phyloP scores from a whole-genome alignment of 2,113 vertebrate genomes.

The Aepyceros melampus region DNA sequence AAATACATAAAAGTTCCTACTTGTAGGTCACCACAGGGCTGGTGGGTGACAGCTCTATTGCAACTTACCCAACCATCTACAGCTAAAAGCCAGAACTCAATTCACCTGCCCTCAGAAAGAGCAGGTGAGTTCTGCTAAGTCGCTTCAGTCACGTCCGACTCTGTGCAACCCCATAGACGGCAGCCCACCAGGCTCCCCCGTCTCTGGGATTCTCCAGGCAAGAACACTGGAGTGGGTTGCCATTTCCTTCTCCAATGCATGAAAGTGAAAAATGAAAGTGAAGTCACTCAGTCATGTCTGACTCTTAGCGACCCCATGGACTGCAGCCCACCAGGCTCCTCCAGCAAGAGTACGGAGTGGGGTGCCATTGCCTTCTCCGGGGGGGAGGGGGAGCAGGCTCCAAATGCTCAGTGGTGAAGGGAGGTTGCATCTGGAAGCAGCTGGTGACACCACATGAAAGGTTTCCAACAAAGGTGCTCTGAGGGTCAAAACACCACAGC shows the following conservation, averaged over 20 bases:
- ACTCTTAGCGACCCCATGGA: too few relatives aligned
- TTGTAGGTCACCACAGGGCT: neutral
- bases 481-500: neutral
- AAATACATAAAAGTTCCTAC: slow-evolving; percentile 37
- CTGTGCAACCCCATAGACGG: accelerated
- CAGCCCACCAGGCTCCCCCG: too few relatives aligned
- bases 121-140: neutral
- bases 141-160: accelerated
- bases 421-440: neutral
- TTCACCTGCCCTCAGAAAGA: neutral
- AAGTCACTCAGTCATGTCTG: too few relatives aligned
- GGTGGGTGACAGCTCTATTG: neutral
- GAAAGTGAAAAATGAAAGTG: too few relatives aligned
- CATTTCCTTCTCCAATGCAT: too few relatives aligned
- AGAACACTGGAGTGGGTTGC: too few relatives aligned
- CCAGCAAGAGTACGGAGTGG: too few relatives aligned
- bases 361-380: too few relatives aligned
- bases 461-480: neutral
- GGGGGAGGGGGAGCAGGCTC: neutral
- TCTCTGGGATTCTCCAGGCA: too few relatives aligned
- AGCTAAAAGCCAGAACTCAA: slow-evolving; percentile 26
- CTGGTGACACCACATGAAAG: neutral
- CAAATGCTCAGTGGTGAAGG: neutral
- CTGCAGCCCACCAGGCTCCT: too few relatives aligned
- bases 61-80: neutral